Evolutionary conservation across 2,888 invertebrate genomes (phyloP).

Genomic region (Tenthredo amoena): DNA sequence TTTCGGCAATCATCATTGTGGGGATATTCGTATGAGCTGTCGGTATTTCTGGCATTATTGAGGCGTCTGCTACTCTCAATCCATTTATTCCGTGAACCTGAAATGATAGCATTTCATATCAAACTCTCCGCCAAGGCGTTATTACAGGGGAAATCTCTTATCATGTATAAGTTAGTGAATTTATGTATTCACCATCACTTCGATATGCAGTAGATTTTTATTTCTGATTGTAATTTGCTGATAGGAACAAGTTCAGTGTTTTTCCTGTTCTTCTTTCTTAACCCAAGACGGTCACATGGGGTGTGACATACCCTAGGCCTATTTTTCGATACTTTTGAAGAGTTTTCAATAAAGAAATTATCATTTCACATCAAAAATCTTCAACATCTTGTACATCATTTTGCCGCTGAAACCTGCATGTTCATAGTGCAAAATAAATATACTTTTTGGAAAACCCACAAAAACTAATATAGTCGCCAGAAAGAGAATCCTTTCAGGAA

Average conservation of each 20-base stretch:
- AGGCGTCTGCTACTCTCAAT: conserved; percentile 39
- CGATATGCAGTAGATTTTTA: neutral
- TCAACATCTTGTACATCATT: too few relatives aligned
- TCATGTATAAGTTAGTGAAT: neutral
- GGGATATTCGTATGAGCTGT: conserved; percentile 43
- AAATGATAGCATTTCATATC: neutral
- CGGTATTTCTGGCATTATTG: conserved; percentile 43
- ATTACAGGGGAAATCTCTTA: neutral
- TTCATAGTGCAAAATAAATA: too few relatives aligned
- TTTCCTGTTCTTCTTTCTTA: neutral
- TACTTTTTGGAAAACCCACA: too few relatives aligned
- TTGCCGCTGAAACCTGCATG: too few relatives aligned
- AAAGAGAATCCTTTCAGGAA: too few relatives aligned
- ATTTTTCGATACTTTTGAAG: too few relatives aligned
- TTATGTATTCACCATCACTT: neutral
- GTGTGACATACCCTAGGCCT: too few relatives aligned
- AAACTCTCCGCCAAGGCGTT: neutral
- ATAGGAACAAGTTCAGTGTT: neutral
- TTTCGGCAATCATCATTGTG: conserved; percentile 44
- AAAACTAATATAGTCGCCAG: too few relatives aligned
- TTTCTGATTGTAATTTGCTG: neutral
- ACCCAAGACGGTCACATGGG: too few relatives aligned
- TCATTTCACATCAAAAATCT: too few relatives aligned
- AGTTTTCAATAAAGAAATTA: too few relatives aligned
- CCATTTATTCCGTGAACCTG: conserved; percentile 46